Evolutionary conservation across 2,113 vertebrate species (phyloP).

Genomic region (Semicossyphus pulcher): DNA sequence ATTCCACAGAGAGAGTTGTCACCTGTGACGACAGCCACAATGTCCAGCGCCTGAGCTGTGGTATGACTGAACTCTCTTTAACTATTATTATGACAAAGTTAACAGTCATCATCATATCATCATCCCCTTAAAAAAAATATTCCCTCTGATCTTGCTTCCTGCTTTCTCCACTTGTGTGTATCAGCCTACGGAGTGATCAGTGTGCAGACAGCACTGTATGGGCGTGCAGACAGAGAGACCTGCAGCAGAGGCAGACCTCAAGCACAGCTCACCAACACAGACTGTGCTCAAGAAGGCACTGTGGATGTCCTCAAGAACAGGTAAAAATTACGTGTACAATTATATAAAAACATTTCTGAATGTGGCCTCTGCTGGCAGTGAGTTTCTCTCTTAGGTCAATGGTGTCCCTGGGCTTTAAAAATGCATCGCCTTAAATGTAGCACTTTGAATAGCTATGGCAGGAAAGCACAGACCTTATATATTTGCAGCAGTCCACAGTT

Average conservation of each 20-base stretch:
- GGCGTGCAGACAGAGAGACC: conserved; percentile 22
- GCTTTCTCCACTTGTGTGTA: not conserved
- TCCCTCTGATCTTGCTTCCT: not conserved
- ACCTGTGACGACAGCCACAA: not conserved
- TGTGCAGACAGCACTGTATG: conserved; percentile 39
- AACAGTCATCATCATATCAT: too few species aligned
- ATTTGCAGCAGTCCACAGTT: too few species aligned
- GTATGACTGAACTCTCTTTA: conserved; percentile 31
- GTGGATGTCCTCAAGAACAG: conserved; percentile 1
- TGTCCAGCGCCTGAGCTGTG: conserved; percentile 42
- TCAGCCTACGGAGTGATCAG: conserved; percentile 42
- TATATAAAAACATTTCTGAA: not conserved
- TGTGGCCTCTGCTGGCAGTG: not conserved
- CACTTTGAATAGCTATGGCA: too few species aligned
- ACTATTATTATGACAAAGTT: too few species aligned
- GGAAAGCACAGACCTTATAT: too few species aligned
- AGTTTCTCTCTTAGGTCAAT: too few species aligned
- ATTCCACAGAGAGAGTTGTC: not conserved
- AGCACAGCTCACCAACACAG: not conserved
- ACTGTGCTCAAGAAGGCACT: not conserved
- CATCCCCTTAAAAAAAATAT: too few species aligned
- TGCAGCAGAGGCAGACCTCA: conserved; percentile 32
- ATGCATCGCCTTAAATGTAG: too few species aligned
- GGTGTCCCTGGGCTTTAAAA: too few species aligned
- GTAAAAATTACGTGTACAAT: conserved; percentile 11